Evolutionary conservation across 1,140 invertebrate genomes (phyloP).

Genomic region (Lepeophtheirus salmonis): DNA sequence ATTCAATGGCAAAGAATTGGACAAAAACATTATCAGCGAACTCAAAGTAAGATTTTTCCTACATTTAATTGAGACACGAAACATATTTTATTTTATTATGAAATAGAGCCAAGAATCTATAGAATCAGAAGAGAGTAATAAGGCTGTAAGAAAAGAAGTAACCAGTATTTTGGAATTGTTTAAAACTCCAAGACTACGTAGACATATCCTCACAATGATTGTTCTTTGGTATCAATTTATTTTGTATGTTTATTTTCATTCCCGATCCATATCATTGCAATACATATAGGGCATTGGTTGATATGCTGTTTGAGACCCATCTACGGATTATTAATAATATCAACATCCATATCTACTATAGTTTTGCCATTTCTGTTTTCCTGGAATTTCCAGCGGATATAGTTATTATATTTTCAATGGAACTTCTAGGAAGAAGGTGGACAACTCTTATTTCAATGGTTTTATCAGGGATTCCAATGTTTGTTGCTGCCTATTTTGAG

Average conservation of each 20-base stretch:
- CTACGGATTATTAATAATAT: neutral
- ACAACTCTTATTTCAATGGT: neutral
- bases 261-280: no score
- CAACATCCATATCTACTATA: neutral
- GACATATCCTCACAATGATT: neutral
- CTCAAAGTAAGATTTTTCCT: neutral
- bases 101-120: no score
- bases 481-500: neutral
- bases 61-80: no score
- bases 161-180: neutral
- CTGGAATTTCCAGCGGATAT: neutral
- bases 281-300: neutral
- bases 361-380: neutral
- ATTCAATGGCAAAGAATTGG: neutral
- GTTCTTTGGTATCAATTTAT: neutral
- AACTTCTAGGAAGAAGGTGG: neutral
- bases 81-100: neutral
- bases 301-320: neutral
- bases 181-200: neutral
- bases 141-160: neutral
- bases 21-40: neutral
- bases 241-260: neutral
- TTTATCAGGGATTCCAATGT: neutral
- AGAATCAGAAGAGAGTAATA: neutral
- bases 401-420: neutral